Percentiles rank a stretch among this genome's conserved stretches.
Evolutionary conservation across 2,797 vertebrate genomes (phyloP).

Genomic region (Sebastes paucispinis): DNA sequence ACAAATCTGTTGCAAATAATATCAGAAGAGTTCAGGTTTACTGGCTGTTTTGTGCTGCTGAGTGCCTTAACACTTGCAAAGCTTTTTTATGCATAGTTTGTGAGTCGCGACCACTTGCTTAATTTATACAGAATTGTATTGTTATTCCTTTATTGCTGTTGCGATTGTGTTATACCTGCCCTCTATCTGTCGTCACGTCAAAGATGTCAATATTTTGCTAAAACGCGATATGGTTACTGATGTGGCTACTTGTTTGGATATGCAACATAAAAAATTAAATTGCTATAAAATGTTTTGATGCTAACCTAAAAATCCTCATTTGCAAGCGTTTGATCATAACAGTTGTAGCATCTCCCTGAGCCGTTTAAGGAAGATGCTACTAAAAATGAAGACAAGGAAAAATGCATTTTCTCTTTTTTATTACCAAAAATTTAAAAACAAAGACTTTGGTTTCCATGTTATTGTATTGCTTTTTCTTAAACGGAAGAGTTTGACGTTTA

Average conservation of each 20-base stretch:
- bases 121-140: slow-evolving; percentile 4
- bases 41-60: slow-evolving; percentile 7
- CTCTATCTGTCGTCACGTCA: background rate
- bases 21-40: slow-evolving; percentile 4
- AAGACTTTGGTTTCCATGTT: slow-evolving; percentile 15
- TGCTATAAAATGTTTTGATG: background rate
- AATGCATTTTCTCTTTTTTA: slow-evolving; percentile 41
- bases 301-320: background rate
- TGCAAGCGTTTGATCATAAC: background rate
- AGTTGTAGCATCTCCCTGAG: background rate
- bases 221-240: background rate
- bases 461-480: background rate
- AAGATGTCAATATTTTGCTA: slow-evolving; percentile 27
- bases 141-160: background rate
- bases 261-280: slow-evolving; percentile 29
- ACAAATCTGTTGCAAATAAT: background rate
- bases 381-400: background rate
- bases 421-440: slow-evolving; percentile 56
- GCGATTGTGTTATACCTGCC: background rate
- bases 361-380: background rate
- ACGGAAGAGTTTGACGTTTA: background rate
- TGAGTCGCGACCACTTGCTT: background rate
- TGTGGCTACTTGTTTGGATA: slow-evolving; percentile 5
- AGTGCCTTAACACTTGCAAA: slow-evolving; percentile 70
- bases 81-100: slow-evolving; percentile 24